Conservation (phyloP, 2,113 vertebrate genomes). For the Bathybates hornii region DNA sequence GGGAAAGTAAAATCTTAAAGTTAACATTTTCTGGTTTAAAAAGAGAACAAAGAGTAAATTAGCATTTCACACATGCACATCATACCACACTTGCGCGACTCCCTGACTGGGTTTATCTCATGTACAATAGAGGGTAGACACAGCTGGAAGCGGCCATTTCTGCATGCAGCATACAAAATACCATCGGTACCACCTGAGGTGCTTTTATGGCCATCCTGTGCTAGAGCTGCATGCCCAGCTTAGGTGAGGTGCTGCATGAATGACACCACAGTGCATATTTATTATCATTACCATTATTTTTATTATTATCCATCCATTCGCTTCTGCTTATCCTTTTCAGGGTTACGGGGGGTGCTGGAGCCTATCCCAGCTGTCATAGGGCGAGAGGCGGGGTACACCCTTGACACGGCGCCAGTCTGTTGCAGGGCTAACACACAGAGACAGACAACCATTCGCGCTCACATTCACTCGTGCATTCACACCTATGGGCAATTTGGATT, state of each 20-base stretch:
- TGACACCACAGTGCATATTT: not conserved
- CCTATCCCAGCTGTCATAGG: not conserved
- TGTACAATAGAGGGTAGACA: conserved; percentile 19
- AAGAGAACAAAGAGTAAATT: not conserved
- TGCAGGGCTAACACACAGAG: not conserved
- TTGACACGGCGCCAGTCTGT: not conserved
- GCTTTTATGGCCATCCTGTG: not conserved
- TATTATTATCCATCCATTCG: not conserved
- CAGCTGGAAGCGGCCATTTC: conserved; percentile 8
- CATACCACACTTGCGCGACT: not conserved
- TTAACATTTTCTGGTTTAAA: not conserved
- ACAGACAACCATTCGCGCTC: not conserved
- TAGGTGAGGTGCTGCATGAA: not conserved
- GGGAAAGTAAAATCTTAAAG: not conserved
- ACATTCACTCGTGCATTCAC: not conserved
- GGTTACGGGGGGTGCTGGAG: not conserved
- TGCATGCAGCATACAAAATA: conserved; percentile 25
- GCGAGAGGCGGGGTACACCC: not conserved
- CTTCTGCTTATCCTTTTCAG: not conserved
- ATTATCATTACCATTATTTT: not conserved
- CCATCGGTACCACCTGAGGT: not conserved
- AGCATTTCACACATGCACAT: not conserved
- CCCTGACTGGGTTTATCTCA: not conserved
- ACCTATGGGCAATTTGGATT: not conserved
- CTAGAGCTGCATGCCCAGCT: not conserved